Evolutionary conservation across 2,797 vertebrate species (phyloP).

Genomic region (Sebastes trivittatus): DNA sequence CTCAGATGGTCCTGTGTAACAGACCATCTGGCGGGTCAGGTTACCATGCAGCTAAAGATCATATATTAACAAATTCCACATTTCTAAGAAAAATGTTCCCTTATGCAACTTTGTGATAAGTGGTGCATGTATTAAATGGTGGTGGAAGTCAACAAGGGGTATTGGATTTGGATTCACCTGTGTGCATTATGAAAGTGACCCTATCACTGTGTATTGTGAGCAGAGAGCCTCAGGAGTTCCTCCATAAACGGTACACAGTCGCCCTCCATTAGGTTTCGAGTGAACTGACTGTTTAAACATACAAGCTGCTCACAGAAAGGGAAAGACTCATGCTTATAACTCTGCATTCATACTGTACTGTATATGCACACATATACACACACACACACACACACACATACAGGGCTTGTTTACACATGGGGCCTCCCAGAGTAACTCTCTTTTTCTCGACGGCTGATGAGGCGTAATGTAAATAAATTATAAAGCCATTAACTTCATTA

Average conservation of each 20-base stretch:
- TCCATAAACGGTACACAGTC: conserved; percentile 2
- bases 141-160: background rate
- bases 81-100: background rate
- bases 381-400: background rate
- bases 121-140: background rate
- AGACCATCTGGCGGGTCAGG: too few species aligned
- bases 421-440: conserved; percentile 6
- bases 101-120: background rate
- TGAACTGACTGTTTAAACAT: conserved; percentile 35
- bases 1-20: too few species aligned
- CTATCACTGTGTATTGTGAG: background rate
- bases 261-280: conserved; percentile 26
- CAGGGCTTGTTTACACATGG: conserved; percentile 38
- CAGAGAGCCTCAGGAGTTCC: conserved; percentile 1
- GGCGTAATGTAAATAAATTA: conserved; percentile 61
- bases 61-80: background rate
- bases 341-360: background rate
- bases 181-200: background rate
- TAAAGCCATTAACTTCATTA: conserved; percentile 39
- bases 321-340: background rate
- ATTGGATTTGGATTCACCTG: background rate
- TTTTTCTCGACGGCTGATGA: conserved; percentile 45
- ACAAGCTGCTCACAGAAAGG: background rate
- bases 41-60: background rate
- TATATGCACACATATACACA: background rate